Evolutionary conservation across 2,888 invertebrate species (phyloP), one percentile per base, ranked within the genome.

Genomic region (Lasioglossum leucozonium): DNA sequence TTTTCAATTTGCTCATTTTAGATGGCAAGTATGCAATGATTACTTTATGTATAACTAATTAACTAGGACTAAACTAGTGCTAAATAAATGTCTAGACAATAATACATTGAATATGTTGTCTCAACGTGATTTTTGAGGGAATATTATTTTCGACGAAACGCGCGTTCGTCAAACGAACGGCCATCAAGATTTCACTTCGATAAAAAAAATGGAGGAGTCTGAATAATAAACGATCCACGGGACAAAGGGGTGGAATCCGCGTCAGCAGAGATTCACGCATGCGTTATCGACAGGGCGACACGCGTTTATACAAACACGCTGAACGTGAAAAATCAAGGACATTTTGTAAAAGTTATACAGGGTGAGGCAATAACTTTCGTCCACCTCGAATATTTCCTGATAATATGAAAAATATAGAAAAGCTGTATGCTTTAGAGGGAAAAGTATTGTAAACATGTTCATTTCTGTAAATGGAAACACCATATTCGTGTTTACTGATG

Each of bases 221-320:
- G 87, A 82, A 85, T 87, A 85, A 87, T 78, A 85, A 87, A 87
- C 78, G 85, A 87, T 80, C 82, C 82, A 85, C 85, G 82, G 87
- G 85, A 80, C 82, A 86, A 81, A 85, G 75, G 81, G 37, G 69
- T 73, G 71, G 74, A 79, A 74, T 77, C 73, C 58, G 73, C 77
- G 72, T 82, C 85, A 74, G 74, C 73, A 65, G 34, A 10, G 34
- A 58, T 44, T 47, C 65, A 42, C 22, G 71, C 85, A 58, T n/a
- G 72, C 77, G 34, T 76, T 73, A 26, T 69, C 47, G n/a, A 30
- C 26, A 51, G 72, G 65, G 55, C 42, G 47, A n/a, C n/a, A 72
- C 65, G 30, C 37, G 26, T 16, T 58, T 34, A 34, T 73, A 65
- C 77, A 47, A 67, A 77, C 67, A 34, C 58, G 22, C 22, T 16